A percentile compares a stretch with the other conserved stretches of the same genome.
These are phyloP conservation scores for Menidia beryllina DNA, from an alignment of 2,113 vertebrate genomes.

Conservation along the genomic window DNA sequence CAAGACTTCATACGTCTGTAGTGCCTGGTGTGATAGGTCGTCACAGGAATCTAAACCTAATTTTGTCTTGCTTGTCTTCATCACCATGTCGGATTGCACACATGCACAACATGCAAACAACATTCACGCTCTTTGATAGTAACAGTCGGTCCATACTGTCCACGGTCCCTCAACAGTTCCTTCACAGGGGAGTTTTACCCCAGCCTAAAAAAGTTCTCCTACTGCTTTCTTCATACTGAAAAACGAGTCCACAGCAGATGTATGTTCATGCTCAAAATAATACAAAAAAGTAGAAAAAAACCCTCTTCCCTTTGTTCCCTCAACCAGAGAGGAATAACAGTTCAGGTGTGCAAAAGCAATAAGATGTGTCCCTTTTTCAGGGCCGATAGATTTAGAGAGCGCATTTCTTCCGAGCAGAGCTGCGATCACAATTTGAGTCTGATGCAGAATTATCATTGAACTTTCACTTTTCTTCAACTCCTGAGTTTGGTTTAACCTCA, in stretches of 20 bases:
- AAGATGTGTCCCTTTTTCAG: conserved; percentile 54
- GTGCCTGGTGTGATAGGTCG: conserved; percentile 4
- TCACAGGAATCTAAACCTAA: conserved; percentile 11
- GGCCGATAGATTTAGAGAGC: conserved; percentile 60
- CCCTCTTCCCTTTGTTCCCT: conserved; percentile 82
- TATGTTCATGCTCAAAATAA: conserved; percentile 78
- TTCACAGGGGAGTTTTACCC: conserved; percentile 62
- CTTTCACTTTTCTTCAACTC: conserved; percentile 72
- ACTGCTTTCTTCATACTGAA: conserved; percentile 77
- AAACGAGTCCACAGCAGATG: conserved; percentile 88
- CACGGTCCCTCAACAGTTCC: conserved; percentile 74
- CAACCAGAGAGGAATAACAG: conserved; percentile 74
- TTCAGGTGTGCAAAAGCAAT: conserved; percentile 77
- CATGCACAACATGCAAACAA: conserved; percentile 70
- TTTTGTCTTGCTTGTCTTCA: conserved; percentile 35
- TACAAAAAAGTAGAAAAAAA: conserved; percentile 53
- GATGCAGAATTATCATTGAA: conserved; percentile 64
- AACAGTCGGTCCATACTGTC: conserved; percentile 79
- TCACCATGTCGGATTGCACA: conserved; percentile 56
- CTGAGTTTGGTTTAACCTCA: conserved; percentile 76
- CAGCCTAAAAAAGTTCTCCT: conserved; percentile 58
- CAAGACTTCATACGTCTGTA: conserved; percentile 33
- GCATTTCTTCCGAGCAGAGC: conserved; percentile 65
- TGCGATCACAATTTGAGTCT: conserved; percentile 69
- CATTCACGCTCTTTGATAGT: conserved; percentile 74